Conservation (phyloP, 2,888 invertebrate genomes). For the Rhyacophila evoluta region DNA sequence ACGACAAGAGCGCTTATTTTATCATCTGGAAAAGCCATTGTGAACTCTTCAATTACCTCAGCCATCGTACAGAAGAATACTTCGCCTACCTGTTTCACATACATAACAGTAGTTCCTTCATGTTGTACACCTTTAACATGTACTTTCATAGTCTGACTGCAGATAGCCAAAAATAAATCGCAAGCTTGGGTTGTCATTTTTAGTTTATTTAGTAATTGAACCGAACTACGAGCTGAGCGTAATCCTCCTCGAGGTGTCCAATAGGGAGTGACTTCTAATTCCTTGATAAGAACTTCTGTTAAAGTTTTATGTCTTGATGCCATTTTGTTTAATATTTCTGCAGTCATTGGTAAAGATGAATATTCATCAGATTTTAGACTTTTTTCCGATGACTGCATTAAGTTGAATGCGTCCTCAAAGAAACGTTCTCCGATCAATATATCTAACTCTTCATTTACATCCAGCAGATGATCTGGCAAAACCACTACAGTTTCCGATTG, state of each 20-base stretch:
- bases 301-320: constrained; percentile 80
- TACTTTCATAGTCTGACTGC: constrained; percentile 84
- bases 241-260: constrained; percentile 92
- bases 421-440: constrained; percentile 95
- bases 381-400: constrained; percentile 74
- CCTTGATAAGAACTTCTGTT: constrained; percentile 89
- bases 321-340: constrained; percentile 69
- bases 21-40: constrained; percentile 82
- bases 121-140: constrained; percentile 84
- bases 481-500: constrained; percentile 64
- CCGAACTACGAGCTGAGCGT: constrained; percentile 85
- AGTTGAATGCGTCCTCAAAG: constrained; percentile 90
- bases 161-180: constrained; percentile 83
- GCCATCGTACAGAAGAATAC: constrained; percentile 87
- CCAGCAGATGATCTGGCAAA: constrained; percentile 88
- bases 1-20: constrained; percentile 79
- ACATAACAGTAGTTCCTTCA: constrained; percentile 83
- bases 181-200: constrained; percentile 79
- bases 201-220: constrained; percentile 85
- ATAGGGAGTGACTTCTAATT: constrained; percentile 90
- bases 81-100: constrained; percentile 83
- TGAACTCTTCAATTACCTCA: constrained; percentile 74
- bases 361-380: constrained; percentile 64
- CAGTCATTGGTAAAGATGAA: constrained; percentile 63
- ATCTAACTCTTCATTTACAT: constrained; percentile 94